Evolutionary conservation across 64 coral and sea anemone species (phyloP), one percentile per base, ranked within the genome.

Genomic region (Stylophora pistillata): DNA sequence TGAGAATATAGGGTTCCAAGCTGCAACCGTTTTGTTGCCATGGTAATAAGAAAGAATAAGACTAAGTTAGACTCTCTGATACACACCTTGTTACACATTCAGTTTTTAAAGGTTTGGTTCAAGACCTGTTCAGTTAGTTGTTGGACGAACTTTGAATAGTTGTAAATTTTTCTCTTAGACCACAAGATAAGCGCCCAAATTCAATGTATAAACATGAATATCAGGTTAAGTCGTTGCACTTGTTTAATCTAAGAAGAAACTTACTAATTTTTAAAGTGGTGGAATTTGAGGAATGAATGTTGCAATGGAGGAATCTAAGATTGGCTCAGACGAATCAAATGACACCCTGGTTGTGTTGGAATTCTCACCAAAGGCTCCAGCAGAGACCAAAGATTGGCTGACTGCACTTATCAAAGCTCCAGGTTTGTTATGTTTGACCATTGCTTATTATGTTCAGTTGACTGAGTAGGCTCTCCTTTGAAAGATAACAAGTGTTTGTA

Each of bases 361-460:
- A 83, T 95, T 99, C 71, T 90, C 97, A 30, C 90, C 94, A 59
- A 87, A 95, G 56, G 74, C 91, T 83, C 84, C 91, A 71, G 21
- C 66, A 52, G 97, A 93, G 56, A 99, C 97, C 15, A 89, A 90
- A 32, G 93, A 99, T 12, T 99, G 97, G 97, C 76, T 99, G 0
- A 71, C 66, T 59, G 74, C 81, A 86, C 87, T 93, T 26, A 90
- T 99, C 55, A 95, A 78, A 47, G 68, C 93, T 88, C 93, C 97
- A 91, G 97, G 97, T 99, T 81, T 9, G 69, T 18, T 66, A 15
- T 9, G 25, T 62, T 13, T 78, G 18, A 76, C 47, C 23, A 16
- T 82, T 62, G 15, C 10, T 28, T 58, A 14, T 58, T 55, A 21
- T 41, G 1, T 52, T 23, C 12, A 16, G 1, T 58, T 16, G 32